Evolutionary conservation across 2,113 vertebrate species (phyloP), one percentile per base, ranked within the genome.

Genomic region (Scytalopus superciliaris): DNA sequence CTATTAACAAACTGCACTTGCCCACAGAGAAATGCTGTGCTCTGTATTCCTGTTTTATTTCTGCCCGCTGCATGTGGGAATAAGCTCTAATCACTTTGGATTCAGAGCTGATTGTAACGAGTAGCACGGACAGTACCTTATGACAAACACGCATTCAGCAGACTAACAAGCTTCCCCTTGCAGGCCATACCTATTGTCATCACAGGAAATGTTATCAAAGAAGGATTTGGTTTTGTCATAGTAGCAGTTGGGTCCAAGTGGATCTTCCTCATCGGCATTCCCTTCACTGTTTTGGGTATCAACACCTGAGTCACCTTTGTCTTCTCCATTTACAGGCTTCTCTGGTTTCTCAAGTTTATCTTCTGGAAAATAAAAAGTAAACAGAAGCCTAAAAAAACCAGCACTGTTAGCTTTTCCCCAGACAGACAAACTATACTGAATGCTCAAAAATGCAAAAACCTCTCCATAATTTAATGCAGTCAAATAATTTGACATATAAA

Each of bases 161-260:
- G 33, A 72, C 25, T 50, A 86, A 72, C 24, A 67, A 47, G 53
- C n/a, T 64, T 69, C 42, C 64, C 14, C 30, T 37, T n/a, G 35
- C 35, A 81, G 45, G 69, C 27, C 70, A 13, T 98, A 99, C 99
- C 99, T 99, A 63, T 98, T 97, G 90, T 99, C 99, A 78, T 99
- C 99, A 97, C 99, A 99, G 81, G 99, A 99, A 97, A 99, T 99
- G 97, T 99, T 99, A 97, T 99, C 99, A 63, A 99, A 99, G 98
- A 99, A 99, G 74, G 99, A 99, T 97, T 99, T 99, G 94, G 99
- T 98, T 98, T 99, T 99, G 98, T 99, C 99, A 35, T 99, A 99
- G 95, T 99, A 99, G 93, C 98, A 99, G 66, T 99, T 97, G 78
- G 98, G 98, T 40, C 97, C 98, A 64, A 98, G 98, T 4, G 98